Base-by-base conservation (phyloP, 2,113 vertebrate genomes). In the Ciconia boyciana region DNA sequence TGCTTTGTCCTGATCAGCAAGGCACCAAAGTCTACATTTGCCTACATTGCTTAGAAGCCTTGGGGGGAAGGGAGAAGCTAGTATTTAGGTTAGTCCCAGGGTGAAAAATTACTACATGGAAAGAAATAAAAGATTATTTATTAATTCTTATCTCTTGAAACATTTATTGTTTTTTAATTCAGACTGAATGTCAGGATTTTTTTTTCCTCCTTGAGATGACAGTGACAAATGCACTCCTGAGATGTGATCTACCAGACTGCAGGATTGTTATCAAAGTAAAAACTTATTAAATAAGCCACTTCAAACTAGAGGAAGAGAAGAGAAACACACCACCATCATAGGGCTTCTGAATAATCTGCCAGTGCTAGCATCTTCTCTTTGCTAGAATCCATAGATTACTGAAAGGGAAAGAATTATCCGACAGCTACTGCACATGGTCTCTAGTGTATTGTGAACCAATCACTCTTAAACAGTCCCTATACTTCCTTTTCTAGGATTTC, bases 101-200 rank as follows among this genome's bases (percentile, higher is more conserved):
- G 24, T 65, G 22, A 71, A 49, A 41, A 90, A 87, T 84, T 91
- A 44, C 41, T 68, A 36, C 7, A 46, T 14, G 12, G 32, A 79
- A 96, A 91, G n/a, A 94, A 90, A 77, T 44, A 68, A 76, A 78
- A 64, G 2, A 87, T 83, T 94, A 58, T 89, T 91, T 91, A 76
- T 79, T 83, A 78, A 91, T 96, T 91, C 60, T 66, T 16, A 22
- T 49, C 1, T 91, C 36, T 90, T 94, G 21, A 83, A 89, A 79
- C 26, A 70, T 86, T 41, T 88, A 69, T 88, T 95, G 57, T 17
- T 64, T 85, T 88, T 95, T 83, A 94, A 93, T 96, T 90, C 75
- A 88, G 78, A 52, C 8, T 44, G 55, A 94, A 80, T 76, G 10
- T 58, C 66, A 66, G 22, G n/a, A 29, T 18, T 31, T 52, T 92